These are phyloP conservation scores for Nematopogon swammerdamellus DNA, from an alignment of 2,888 invertebrate genomes.

Conservation along the genomic window DNA sequence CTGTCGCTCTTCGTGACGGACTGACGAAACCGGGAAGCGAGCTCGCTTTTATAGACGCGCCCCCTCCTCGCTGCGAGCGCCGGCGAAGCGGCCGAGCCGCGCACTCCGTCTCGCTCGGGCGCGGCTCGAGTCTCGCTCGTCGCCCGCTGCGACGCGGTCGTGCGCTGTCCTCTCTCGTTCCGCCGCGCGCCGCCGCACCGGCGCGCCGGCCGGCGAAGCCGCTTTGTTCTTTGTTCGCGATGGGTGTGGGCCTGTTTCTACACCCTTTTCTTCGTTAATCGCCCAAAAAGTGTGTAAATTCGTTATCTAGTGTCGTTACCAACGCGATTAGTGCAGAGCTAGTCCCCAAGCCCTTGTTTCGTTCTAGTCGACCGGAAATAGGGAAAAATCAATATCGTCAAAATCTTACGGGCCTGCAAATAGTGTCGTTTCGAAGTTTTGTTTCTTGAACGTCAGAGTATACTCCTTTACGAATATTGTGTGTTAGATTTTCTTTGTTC, in stretches of 20 bases:
- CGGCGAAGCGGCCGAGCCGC: slow-evolving; percentile 33
- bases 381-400: background rate
- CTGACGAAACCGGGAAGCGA: slow-evolving; percentile 39
- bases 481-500: no score
- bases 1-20: slow-evolving; percentile 49
- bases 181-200: slow-evolving; percentile 21
- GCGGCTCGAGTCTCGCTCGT: slow-evolving; percentile 11
- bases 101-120: slow-evolving; percentile 32
- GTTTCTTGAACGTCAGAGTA: background rate
- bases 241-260: slow-evolving; percentile 4
- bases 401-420: background rate
- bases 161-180: slow-evolving; percentile 11
- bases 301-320: no score
- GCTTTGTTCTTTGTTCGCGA: slow-evolving; percentile 43
- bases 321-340: no score
- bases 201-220: slow-evolving; percentile 32
- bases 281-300: background rate
- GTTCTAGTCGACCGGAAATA: no score
- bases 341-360: no score
- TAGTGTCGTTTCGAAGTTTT: background rate
- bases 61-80: slow-evolving; percentile 30
- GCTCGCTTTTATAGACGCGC: slow-evolving; percentile 44
- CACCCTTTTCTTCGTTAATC: background rate
- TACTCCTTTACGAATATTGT: no score
- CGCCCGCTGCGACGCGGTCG: slow-evolving; percentile 18